Percentiles rank a stretch among this genome's conserved stretches.
These are phyloP conservation scores for Zenarchopterus dispar DNA, from an alignment of 2,797 vertebrate genomes.

Conservation along the genomic window DNA sequence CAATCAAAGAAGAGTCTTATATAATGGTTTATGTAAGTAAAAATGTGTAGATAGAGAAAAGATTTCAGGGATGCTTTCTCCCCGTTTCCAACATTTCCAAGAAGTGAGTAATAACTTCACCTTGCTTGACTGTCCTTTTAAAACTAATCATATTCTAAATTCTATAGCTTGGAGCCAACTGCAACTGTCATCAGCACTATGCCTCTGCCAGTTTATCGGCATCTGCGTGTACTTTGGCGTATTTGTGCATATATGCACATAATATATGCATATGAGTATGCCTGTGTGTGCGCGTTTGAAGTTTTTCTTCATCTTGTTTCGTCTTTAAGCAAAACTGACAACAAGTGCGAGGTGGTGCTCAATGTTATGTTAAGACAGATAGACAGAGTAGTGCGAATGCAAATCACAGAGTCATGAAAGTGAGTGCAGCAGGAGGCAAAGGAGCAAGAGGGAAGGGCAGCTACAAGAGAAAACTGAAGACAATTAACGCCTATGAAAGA, in stretches of 20 bases:
- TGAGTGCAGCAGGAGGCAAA: conserved; percentile 15
- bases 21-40: conserved; percentile 36
- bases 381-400: conserved; percentile 67
- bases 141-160: conserved; percentile 61
- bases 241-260: conserved; percentile 10
- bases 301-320: conserved; percentile 18
- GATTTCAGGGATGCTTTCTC: conserved; percentile 28
- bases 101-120: conserved; percentile 53
- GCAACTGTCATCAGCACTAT: conserved; percentile 41
- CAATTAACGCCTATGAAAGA: background rate
- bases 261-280: conserved; percentile 6
- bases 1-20: conserved; percentile 36
- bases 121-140: conserved; percentile 54
- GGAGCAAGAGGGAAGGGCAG: background rate
- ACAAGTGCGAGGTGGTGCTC: conserved; percentile 33
- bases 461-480: conserved; percentile 2
- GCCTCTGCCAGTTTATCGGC: conserved; percentile 9
- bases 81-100: conserved; percentile 28
- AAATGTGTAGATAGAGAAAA: conserved; percentile 41
- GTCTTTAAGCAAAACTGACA: conserved; percentile 54
- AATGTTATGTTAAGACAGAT: conserved; percentile 46
- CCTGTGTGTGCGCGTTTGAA: background rate
- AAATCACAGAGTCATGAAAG: conserved; percentile 58
- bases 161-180: conserved; percentile 41
- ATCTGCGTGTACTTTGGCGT: conserved; percentile 12